phyloP scores from a whole-genome alignment of 2,797 vertebrate species.

The Myotis myotis region DNA sequence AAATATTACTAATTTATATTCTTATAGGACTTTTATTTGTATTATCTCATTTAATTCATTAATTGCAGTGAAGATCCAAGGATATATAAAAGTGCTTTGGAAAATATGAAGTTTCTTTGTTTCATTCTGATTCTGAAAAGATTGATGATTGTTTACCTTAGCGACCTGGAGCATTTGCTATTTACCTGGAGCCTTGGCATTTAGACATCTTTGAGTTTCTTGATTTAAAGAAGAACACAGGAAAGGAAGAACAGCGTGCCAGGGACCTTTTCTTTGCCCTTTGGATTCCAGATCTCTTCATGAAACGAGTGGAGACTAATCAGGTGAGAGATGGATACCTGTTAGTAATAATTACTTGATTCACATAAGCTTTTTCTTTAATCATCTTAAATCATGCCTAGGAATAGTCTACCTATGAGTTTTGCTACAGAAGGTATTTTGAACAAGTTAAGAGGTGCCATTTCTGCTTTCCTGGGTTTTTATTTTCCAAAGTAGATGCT shows the following conservation, averaged over 20 bases:
- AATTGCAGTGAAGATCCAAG: slow-evolving; percentile 39
- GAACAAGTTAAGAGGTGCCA: background rate
- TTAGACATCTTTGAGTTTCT: slow-evolving; percentile 97
- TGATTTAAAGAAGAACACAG: slow-evolving; percentile 98
- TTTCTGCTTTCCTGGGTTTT: background rate
- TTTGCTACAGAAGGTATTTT: background rate
- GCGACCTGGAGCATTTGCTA: slow-evolving; percentile 97
- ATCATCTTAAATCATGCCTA: background rate
- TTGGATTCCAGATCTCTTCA: slow-evolving; percentile 99
- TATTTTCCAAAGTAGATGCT: slow-evolving; percentile 29
- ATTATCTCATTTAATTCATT: slow-evolving; percentile 43
- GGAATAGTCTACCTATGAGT: background rate
- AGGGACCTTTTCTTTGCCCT: slow-evolving; percentile 96
- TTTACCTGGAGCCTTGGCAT: slow-evolving; percentile 99
- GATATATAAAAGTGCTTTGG: slow-evolving; percentile 44
- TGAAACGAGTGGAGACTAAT: slow-evolving; percentile 97
- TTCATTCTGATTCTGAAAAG: slow-evolving; percentile 57
- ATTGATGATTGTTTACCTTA: slow-evolving; percentile 61
- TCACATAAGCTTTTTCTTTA: background rate
- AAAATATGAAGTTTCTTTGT: slow-evolving; percentile 39
- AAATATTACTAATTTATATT: slow-evolving; percentile 37
- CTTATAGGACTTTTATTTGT: slow-evolving; percentile 36
- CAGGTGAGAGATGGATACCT: slow-evolving; percentile 81
- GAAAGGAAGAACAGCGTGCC: slow-evolving; percentile 97
- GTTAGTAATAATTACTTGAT: background rate